Evolutionary conservation across 2,888 invertebrate genomes (phyloP).

Genomic region (Nephrotoma flavescens): DNA sequence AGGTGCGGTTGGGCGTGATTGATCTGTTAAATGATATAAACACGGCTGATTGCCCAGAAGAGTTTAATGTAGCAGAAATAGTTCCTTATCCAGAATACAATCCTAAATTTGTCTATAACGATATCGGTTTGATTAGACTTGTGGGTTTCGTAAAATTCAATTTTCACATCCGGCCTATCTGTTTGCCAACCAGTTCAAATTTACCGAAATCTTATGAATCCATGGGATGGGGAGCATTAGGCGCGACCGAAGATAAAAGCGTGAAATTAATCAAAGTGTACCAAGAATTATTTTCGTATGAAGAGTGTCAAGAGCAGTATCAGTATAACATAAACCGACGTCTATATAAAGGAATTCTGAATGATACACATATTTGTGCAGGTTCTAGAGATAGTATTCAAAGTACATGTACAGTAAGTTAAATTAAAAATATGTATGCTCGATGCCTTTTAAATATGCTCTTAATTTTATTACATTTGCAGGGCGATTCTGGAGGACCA

Average conservation of each 20-base stretch:
- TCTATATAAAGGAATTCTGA: constrained; percentile 31
- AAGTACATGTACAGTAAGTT: constrained; percentile 34
- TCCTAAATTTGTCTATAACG: constrained; percentile 32
- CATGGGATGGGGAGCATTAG: constrained; percentile 35
- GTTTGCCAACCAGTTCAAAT: constrained; percentile 22
- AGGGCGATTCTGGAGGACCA: constrained; percentile 53
- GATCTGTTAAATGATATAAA: constrained; percentile 16
- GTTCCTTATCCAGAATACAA: constrained; percentile 32
- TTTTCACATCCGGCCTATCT: constrained; percentile 32
- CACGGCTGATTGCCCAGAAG: constrained; percentile 20
- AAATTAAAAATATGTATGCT: not conserved
- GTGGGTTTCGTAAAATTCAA: constrained; percentile 23
- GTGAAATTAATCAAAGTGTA: not conserved
- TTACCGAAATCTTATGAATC: constrained; percentile 18
- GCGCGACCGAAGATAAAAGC: constrained; percentile 13
- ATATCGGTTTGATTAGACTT: constrained; percentile 38
- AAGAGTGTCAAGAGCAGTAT: constrained; percentile 26
- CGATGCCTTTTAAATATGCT: not conserved
- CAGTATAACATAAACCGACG: constrained; percentile 10
- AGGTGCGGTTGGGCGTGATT: constrained; percentile 29
- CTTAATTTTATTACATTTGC: not conserved
- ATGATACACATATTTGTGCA: constrained; percentile 38
- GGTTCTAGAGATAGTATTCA: constrained; percentile 29
- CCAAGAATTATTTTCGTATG: not conserved
- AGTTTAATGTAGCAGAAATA: constrained; percentile 20